Conservation (phyloP, 2,888 invertebrate species). For the Dicranocentrus wangi region DNA sequence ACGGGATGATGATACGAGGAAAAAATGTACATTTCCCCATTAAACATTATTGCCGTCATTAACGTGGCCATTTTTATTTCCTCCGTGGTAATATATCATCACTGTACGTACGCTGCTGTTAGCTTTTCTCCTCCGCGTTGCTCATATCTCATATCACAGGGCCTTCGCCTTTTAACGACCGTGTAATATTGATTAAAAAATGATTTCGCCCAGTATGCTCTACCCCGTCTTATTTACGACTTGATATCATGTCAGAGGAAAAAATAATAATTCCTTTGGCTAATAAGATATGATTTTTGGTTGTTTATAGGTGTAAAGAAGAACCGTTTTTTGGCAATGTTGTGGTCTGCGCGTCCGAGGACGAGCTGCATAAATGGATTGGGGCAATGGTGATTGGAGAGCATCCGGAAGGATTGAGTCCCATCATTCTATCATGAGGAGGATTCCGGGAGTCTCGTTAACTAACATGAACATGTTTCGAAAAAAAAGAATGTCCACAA, state of each 20-base stretch:
- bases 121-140: conserved; percentile 16
- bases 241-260: background rate
- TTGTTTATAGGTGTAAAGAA: conserved; percentile 80
- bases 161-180: conserved; percentile 36
- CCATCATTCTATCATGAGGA: conserved; percentile 45
- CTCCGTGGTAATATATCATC: conserved; percentile 29
- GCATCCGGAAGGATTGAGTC: conserved; percentile 71
- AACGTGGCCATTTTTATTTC: conserved; percentile 25
- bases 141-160: background rate
- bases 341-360: conserved; percentile 84
- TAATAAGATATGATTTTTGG: conserved; percentile 5
- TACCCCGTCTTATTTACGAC: background rate
- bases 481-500: no score
- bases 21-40: background rate
- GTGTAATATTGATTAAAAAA: conserved; percentile 50
- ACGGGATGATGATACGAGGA: conserved; percentile 1
- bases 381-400: conserved; percentile 79
- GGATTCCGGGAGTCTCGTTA: no score
- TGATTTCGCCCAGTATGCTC: conserved; percentile 10
- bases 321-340: conserved; percentile 87
- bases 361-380: conserved; percentile 86
- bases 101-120: no score
- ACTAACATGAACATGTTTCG: no score
- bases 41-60: conserved; percentile 12
- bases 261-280: background rate